Evolutionary conservation across 2,797 vertebrate genomes (phyloP), one percentile per base, ranked within the genome.

Genomic region (Bovichtus variegatus): DNA sequence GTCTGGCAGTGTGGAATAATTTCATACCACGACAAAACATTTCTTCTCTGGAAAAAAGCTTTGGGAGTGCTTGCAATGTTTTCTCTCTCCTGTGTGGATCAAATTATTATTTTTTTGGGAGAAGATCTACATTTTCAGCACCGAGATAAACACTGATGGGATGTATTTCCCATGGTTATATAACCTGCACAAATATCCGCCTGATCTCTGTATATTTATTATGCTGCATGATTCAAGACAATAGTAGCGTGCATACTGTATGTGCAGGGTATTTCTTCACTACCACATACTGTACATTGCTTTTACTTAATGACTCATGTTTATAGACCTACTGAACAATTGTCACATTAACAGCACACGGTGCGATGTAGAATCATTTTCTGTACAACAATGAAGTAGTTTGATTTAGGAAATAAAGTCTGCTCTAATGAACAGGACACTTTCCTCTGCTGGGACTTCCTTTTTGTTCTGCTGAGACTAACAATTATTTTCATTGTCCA

Each of bases 21-120:
- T 71, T 65, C 15, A 66, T 23, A 41, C 1, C 25, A 53, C 44
- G 44, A 44, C 23, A 31, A 43, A 61, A 10, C 38, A 2, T 27
- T 15, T 58, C 79, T 60, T 27, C 19, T 18, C 51, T 74, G 59
- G 63, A 36, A 74, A 60, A 65, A 62, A 31, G 18, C 69, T 46
- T 34, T 9, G 3, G 2, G 2, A 34, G 69, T 31, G 43, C 43
- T 62, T 27, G 53, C 8, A 54, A 58, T 21, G 38, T 58, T 63
- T 12, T 19, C 5, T 29, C 43, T 23, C 58, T 59, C 29, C 12
- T 23, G 34, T 54, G 23, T 50, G 23, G 10, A 53, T 40, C 19
- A 21, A n/a, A n/a, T n/a, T 2, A 40, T 49, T 16, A 80, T 51
- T 31, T 34, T 7, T 7, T 34, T 34, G 31, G 18, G 31, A 27